These are phyloP conservation scores for Bombus sibiricus DNA, from an alignment of 1,140 invertebrate species.

Conservation along the genomic window DNA sequence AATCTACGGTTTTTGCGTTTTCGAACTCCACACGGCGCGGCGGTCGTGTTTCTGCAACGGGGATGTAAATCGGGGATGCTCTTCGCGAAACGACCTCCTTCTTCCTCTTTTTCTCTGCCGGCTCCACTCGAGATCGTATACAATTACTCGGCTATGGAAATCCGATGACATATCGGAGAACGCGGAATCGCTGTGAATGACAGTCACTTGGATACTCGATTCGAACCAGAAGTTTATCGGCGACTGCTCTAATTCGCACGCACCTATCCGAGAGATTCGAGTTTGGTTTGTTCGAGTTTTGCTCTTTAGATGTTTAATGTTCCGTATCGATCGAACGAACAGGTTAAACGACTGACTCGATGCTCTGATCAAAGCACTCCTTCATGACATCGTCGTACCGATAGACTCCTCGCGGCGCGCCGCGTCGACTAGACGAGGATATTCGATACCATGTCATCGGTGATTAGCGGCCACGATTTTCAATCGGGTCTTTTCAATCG, in stretches of 20 bases:
- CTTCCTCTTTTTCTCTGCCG: not conserved
- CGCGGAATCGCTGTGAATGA: not conserved
- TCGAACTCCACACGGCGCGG: not conserved
- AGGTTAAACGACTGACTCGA: not conserved
- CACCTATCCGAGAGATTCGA: not conserved
- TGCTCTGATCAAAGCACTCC: not conserved
- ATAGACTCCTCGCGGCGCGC: too few relatives aligned
- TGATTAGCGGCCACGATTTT: conserved; percentile 1
- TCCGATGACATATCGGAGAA: not conserved
- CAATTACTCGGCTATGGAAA: conserved; percentile 11
- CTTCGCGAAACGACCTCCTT: not conserved
- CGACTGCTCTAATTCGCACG: not conserved
- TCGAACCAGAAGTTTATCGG: not conserved
- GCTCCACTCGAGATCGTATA: not conserved
- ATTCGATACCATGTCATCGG: not conserved
- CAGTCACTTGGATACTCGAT: not conserved
- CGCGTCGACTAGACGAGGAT: not conserved
- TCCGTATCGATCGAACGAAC: not conserved
- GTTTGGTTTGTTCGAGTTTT: not conserved
- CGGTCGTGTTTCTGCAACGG: too few relatives aligned
- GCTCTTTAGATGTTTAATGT: not conserved
- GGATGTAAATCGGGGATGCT: not conserved
- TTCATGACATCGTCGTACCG: not conserved
- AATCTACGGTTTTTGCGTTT: conserved; percentile 23
- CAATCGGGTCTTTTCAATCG: not conserved